Conservation (phyloP, 2,113 vertebrate genomes). For the Puffinus mauretanicus region DNA sequence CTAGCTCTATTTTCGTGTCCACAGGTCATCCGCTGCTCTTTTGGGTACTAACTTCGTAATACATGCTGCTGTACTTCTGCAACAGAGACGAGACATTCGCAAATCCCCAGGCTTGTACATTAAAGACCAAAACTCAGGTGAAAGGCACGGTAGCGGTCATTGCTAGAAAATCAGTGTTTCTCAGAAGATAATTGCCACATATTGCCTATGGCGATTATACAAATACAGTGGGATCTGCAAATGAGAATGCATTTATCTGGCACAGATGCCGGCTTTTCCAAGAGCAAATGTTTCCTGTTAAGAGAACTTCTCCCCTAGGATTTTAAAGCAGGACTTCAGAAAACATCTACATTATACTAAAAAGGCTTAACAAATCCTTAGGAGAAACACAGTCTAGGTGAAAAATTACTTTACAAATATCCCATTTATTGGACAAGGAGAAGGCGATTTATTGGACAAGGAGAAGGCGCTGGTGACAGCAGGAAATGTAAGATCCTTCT, state of each 20-base stretch:
- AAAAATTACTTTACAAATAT: background rate
- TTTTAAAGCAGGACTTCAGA: background rate
- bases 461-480: background rate
- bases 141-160: fast-evolving
- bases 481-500: background rate
- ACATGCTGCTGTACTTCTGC: background rate
- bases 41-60: background rate
- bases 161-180: background rate
- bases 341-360: background rate
- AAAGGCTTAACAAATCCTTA: background rate
- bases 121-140: background rate
- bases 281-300: background rate
- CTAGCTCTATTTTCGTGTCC: background rate
- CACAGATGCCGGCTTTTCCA: background rate
- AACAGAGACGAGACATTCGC: background rate
- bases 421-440: background rate
- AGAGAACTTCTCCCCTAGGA: background rate
- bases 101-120: background rate
- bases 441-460: background rate
- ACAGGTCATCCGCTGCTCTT: background rate
- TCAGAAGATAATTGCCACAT: background rate
- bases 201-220: background rate
- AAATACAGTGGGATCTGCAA: background rate
- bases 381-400: background rate
- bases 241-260: background rate